phyloP scores from a whole-genome alignment of 2,113 vertebrate species.

The Terrapene triunguis region DNA sequence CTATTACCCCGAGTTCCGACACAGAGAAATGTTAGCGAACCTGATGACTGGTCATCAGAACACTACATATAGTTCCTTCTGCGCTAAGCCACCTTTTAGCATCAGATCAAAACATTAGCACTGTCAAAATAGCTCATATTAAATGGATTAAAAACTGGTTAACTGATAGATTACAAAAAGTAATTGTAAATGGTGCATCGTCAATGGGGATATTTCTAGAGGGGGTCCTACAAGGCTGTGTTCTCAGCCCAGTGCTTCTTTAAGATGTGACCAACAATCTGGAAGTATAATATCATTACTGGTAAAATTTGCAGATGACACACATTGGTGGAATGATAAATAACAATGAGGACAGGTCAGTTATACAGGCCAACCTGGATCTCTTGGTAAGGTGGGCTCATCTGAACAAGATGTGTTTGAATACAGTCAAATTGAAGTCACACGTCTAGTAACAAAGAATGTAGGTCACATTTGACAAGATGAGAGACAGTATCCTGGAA shows the following conservation, averaged over 20 bases:
- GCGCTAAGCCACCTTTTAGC: too few species aligned
- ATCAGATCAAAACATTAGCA: neutral
- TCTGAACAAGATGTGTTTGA: neutral
- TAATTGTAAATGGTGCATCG: neutral
- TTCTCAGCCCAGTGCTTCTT: fast-evolving
- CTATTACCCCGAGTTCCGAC: neutral
- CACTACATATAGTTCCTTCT: neutral
- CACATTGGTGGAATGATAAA: neutral
- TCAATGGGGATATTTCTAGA: too few species aligned
- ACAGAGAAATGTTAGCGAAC: neutral
- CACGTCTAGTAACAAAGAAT: neutral
- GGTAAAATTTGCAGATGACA: neutral
- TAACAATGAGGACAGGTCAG: neutral
- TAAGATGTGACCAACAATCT: neutral
- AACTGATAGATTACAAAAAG: neutral
- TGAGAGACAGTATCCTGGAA: neutral
- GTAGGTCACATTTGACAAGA: neutral
- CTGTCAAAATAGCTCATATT: neutral
- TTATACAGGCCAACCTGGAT: neutral
- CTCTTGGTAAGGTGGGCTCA: neutral
- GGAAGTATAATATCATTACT: neutral
- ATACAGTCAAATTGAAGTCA: neutral
- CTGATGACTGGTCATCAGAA: neutral
- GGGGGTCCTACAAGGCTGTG: neutral
- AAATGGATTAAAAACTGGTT: neutral